Conservation (phyloP, 2,113 vertebrate genomes). For the Rana temporaria region DNA sequence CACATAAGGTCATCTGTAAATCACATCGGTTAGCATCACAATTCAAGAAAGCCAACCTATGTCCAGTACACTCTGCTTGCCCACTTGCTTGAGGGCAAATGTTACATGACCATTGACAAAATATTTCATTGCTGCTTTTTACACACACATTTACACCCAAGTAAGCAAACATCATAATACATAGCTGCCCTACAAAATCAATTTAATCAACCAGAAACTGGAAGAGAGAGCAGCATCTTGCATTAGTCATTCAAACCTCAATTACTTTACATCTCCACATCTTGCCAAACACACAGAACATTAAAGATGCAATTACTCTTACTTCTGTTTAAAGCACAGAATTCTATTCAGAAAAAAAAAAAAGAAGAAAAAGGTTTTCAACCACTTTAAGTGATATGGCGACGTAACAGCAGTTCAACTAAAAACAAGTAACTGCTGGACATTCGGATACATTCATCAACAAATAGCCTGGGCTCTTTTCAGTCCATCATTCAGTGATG, state of each 20-base stretch:
- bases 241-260: constrained; percentile 34
- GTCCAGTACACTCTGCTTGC: too few relatives aligned
- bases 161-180: neutral
- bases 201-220: constrained; percentile 24
- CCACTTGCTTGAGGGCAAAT: neutral
- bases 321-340: constrained; percentile 5
- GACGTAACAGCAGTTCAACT: too few relatives aligned
- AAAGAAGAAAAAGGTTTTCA: neutral
- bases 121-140: neutral
- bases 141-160: neutral
- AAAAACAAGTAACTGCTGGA: too few relatives aligned
- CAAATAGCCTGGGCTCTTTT: too few relatives aligned
- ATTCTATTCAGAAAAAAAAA: constrained; percentile 5
- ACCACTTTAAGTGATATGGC: too few relatives aligned
- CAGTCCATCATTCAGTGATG: too few relatives aligned
- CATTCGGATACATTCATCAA: too few relatives aligned
- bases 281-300: constrained; percentile 35
- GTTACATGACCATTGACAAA: neutral
- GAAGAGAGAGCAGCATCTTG: constrained; percentile 3
- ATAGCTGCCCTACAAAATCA: constrained; percentile 15
- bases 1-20: too few relatives aligned
- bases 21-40: too few relatives aligned
- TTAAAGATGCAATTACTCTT: constrained; percentile 30
- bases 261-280: constrained; percentile 17
- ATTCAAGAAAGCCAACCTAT: neutral